A percentile compares a stretch with the other conserved stretches of the same genome.
Conservation (phyloP, 1,140 invertebrate species). For the Paraescarpia echinospica region DNA sequence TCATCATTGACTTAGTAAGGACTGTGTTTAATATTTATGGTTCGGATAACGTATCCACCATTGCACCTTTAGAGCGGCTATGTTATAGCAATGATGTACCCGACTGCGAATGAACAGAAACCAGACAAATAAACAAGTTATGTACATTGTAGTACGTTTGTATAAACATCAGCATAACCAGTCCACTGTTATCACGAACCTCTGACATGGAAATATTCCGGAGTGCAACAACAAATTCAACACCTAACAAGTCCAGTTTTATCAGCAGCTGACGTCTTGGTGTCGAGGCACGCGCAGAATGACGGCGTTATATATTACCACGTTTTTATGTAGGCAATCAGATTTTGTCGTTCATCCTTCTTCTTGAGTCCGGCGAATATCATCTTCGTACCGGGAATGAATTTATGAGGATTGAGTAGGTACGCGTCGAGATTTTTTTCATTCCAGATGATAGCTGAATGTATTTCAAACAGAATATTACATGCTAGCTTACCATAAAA, state of each 20-base stretch:
- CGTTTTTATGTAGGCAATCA: slow-evolving; percentile 85
- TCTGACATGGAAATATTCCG: background rate
- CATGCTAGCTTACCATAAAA: background rate
- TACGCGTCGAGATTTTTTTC: slow-evolving; percentile 94
- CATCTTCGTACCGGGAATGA: slow-evolving; percentile 99
- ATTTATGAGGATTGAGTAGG: slow-evolving; percentile 96
- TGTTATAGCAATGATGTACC: background rate
- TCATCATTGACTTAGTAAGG: background rate
- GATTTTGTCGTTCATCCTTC: slow-evolving; percentile 86
- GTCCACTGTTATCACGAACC: background rate
- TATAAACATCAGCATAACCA: background rate
- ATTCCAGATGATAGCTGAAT: slow-evolving; percentile 89
- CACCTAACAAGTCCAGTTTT: background rate
- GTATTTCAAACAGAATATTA: background rate
- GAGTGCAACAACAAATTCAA: background rate
- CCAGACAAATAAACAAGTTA: background rate
- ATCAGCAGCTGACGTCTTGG: background rate
- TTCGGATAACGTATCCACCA: background rate
- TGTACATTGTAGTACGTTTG: background rate
- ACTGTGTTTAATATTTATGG: background rate
- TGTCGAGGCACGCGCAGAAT: background rate
- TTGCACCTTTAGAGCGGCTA: background rate
- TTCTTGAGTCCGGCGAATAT: slow-evolving; percentile 99
- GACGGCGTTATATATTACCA: background rate
- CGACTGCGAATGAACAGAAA: background rate